Conservation (phyloP, 2,888 invertebrate genomes). For the Monochamus alternatus region DNA sequence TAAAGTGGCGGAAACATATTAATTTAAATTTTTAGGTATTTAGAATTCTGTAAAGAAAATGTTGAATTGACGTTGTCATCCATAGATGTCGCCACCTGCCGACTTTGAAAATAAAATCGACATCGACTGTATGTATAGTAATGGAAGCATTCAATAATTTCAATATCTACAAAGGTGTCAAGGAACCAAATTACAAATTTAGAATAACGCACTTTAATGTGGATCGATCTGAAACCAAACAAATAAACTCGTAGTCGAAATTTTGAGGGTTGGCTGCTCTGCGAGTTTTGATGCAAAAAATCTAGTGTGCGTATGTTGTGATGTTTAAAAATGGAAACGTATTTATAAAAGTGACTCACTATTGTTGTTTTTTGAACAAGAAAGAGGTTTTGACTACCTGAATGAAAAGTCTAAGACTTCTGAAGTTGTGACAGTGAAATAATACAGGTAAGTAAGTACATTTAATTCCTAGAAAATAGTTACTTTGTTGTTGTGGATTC, state of each 20-base stretch:
- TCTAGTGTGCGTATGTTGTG: slow-evolving; percentile 38
- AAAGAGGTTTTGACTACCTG: slow-evolving; percentile 42
- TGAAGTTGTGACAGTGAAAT: slow-evolving; percentile 26
- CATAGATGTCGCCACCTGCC: slow-evolving; percentile 38
- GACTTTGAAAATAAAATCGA: slow-evolving; percentile 1
- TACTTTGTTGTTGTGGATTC: slow-evolving; percentile 14
- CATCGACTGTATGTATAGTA: slow-evolving; percentile 41
- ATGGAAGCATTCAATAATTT: slow-evolving; percentile 41
- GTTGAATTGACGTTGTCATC: background rate
- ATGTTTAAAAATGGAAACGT: slow-evolving; percentile 57
- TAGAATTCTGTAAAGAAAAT: slow-evolving; percentile 3
- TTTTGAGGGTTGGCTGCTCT: slow-evolving; percentile 1
- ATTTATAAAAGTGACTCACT: slow-evolving; percentile 60
- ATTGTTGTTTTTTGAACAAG: slow-evolving; percentile 56
- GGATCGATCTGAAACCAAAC: slow-evolving; percentile 7
- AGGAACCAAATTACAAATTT: slow-evolving; percentile 45
- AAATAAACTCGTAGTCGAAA: background rate
- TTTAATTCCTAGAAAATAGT: slow-evolving; percentile 10
- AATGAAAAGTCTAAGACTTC: slow-evolving; percentile 37
- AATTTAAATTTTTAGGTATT: background rate
- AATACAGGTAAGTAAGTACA: slow-evolving; percentile 28
- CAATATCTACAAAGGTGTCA: slow-evolving; percentile 45
- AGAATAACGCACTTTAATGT: slow-evolving; percentile 23
- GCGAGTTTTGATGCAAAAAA: slow-evolving; percentile 17
- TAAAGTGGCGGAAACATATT: too few species aligned